Evolutionary conservation across 2,113 vertebrate genomes (phyloP).

Genomic region (Acinonyx jubatus): DNA sequence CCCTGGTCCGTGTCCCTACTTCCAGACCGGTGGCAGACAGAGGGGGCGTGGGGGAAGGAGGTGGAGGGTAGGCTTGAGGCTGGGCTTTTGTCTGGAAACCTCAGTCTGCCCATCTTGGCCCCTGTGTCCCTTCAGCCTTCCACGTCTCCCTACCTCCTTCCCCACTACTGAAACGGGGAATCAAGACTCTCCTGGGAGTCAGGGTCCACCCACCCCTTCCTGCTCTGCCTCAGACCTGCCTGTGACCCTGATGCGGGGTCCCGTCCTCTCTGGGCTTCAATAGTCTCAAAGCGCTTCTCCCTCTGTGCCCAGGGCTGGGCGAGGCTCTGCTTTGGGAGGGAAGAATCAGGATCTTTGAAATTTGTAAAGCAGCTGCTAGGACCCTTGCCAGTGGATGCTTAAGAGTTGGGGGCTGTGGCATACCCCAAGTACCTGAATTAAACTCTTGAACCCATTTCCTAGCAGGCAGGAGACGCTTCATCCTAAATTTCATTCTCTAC

Average conservation of each 20-base stretch:
- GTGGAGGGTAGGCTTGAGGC: background rate
- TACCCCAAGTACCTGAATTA: background rate
- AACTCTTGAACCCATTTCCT: background rate
- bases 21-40: slow-evolving; percentile 53
- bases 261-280: background rate
- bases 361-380: background rate
- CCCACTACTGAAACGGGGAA: background rate
- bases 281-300: background rate
- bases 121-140: background rate
- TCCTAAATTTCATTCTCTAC: background rate
- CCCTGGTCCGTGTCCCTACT: background rate
- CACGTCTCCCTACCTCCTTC: accelerated
- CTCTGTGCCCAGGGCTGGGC: background rate
- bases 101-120: background rate
- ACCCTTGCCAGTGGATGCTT: background rate
- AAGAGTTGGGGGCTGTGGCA: background rate
- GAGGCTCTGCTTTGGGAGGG: background rate
- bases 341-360: background rate
- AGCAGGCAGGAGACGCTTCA: background rate
- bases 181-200: background rate
- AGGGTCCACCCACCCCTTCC: background rate
- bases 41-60: background rate
- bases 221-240: background rate
- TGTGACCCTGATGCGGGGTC: background rate
- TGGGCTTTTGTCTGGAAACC: slow-evolving; percentile 36